A percentile compares a stretch with the other conserved stretches of the same genome.
These are phyloP conservation scores for Chloroclysta siterata DNA, from an alignment of 2,888 invertebrate species.

Conservation along the genomic window DNA sequence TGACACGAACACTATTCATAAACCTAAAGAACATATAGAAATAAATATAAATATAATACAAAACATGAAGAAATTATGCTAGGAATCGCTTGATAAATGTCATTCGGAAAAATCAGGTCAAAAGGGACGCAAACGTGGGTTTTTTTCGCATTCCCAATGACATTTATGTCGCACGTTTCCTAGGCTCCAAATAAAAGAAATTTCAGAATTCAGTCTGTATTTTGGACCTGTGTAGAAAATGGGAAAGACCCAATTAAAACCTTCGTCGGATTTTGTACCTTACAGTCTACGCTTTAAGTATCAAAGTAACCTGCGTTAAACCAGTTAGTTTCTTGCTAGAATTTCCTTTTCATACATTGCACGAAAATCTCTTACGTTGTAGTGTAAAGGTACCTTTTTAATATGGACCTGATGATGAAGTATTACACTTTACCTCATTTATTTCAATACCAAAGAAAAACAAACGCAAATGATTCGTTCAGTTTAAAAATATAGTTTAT, in stretches of 20 bases:
- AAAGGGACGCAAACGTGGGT: no score
- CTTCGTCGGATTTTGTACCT: constrained; percentile 22
- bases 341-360: neutral
- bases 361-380: neutral
- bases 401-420: constrained; percentile 8
- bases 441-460: constrained; percentile 37
- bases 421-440: constrained; percentile 22
- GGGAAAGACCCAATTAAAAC: neutral
- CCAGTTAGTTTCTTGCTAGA: constrained; percentile 2
- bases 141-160: neutral
- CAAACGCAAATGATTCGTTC: constrained; percentile 36
- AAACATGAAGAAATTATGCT: no score
- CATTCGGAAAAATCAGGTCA: no score
- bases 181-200: neutral
- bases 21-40: no score
- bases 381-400: constrained; percentile 1
- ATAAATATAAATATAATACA: no score
- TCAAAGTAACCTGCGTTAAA: neutral
- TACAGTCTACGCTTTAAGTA: neutral
- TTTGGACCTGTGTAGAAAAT: neutral
- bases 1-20: no score
- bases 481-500: constrained; percentile 33
- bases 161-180: neutral
- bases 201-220: neutral
- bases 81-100: no score